Percentiles rank a stretch among this genome's conserved stretches.
These are phyloP conservation scores for Rhizomys pruinosus DNA, from an alignment of 2,113 vertebrate species.

Conservation along the genomic window DNA sequence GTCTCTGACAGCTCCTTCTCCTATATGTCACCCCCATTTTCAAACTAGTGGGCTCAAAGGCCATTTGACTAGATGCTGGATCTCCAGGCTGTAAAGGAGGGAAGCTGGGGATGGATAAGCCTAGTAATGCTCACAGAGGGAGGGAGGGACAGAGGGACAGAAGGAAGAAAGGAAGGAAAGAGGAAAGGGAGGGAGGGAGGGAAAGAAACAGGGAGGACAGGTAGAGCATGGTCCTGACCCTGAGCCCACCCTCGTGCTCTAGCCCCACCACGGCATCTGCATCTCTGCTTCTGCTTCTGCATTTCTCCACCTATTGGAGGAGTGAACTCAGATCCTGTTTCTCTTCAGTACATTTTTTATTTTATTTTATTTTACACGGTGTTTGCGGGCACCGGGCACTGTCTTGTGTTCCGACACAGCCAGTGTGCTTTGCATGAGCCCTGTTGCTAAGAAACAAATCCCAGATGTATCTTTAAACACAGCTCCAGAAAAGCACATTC, in stretches of 20 bases:
- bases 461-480: conserved; percentile 83
- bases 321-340: conserved; percentile 44
- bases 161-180: neutral
- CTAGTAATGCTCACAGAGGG: neutral
- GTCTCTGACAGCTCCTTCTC: neutral
- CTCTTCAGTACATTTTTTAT: conserved; percentile 53
- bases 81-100: neutral
- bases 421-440: conserved; percentile 78
- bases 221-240: neutral
- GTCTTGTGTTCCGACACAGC: conserved; percentile 73
- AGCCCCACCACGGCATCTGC: neutral
- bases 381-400: conserved; percentile 70
- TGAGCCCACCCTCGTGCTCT: neutral
- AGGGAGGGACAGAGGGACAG: neutral
- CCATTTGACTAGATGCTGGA: neutral
- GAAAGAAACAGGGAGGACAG: too few relatives aligned
- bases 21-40: too few relatives aligned
- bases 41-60: neutral
- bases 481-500: conserved; percentile 81
- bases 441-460: conserved; percentile 88
- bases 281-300: neutral
- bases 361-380: conserved; percentile 37
- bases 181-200: accelerated
- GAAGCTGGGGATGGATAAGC: too few relatives aligned
- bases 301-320: conserved; percentile 56